phyloP scores from a whole-genome alignment of 2,888 invertebrate species.

The Chirona hameri region DNA sequence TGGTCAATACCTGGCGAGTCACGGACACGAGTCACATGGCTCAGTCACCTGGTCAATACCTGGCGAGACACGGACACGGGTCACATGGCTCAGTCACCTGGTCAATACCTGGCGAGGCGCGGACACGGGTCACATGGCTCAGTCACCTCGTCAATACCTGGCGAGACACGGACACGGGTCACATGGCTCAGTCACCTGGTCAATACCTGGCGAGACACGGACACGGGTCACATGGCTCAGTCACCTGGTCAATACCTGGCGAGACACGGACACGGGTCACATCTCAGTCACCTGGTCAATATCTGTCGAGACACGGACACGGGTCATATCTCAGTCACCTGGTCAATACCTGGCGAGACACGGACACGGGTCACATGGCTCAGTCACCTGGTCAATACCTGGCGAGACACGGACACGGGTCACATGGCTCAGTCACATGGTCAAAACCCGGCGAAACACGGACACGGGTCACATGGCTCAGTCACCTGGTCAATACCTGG shows the following conservation, averaged over 20 bases:
- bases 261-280: neutral
- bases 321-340: constrained; percentile 50
- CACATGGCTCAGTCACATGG: constrained; percentile 50
- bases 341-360: constrained; percentile 67
- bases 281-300: constrained; percentile 61
- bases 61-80: constrained; percentile 45
- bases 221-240: neutral
- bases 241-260: constrained; percentile 73
- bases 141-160: constrained; percentile 71
- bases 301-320: constrained; percentile 53
- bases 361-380: neutral
- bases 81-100: constrained; percentile 54
- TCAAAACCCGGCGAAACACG: constrained; percentile 63
- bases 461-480: neutral
- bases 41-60: constrained; percentile 68
- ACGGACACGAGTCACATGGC: neutral
- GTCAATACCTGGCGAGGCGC: constrained; percentile 64
- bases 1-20: constrained; percentile 70
- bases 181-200: constrained; percentile 56
- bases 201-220: constrained; percentile 61
- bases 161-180: neutral
- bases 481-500: constrained; percentile 73
- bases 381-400: constrained; percentile 71
- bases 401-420: constrained; percentile 33
- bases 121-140: neutral